Conservation (phyloP, 2,113 vertebrate genomes). For the Chascanopsetta lugubris region DNA sequence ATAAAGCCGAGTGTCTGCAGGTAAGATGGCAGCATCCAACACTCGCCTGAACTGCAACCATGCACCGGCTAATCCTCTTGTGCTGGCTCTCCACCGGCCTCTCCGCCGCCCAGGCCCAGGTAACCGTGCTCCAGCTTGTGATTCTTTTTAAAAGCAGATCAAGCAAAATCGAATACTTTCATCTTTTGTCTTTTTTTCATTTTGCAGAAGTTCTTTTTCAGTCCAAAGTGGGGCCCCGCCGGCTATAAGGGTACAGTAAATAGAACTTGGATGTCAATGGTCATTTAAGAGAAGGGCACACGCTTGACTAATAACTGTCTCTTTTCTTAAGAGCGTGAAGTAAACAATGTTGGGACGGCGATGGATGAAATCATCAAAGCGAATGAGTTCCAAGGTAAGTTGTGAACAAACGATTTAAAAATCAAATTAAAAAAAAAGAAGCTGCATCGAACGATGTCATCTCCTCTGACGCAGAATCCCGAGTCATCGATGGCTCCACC, state of each 20-base stretch:
- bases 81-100: conserved; percentile 54
- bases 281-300: background rate
- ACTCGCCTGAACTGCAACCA: conserved; percentile 48
- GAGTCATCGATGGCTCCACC: conserved; percentile 58
- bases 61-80: conserved; percentile 68
- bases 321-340: conserved; percentile 51
- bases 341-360: conserved; percentile 53
- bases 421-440: too few species aligned
- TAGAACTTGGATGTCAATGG: background rate
- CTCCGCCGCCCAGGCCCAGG: conserved; percentile 65
- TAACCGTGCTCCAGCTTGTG: conserved; percentile 46
- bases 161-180: background rate
- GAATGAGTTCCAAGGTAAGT: conserved; percentile 75
- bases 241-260: conserved; percentile 65
- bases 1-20: conserved; percentile 66
- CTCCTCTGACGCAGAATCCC: conserved; percentile 42
- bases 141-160: background rate
- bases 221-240: conserved; percentile 56
- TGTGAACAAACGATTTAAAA: conserved; percentile 1
- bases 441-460: background rate
- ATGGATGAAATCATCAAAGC: conserved; percentile 81
- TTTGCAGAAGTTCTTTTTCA: conserved; percentile 67
- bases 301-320: conserved; percentile 16
- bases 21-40: conserved; percentile 63
- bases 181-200: conserved; percentile 9